Base-by-base conservation (phyloP, 1,140 invertebrate species). In the Bombus huntii region DNA sequence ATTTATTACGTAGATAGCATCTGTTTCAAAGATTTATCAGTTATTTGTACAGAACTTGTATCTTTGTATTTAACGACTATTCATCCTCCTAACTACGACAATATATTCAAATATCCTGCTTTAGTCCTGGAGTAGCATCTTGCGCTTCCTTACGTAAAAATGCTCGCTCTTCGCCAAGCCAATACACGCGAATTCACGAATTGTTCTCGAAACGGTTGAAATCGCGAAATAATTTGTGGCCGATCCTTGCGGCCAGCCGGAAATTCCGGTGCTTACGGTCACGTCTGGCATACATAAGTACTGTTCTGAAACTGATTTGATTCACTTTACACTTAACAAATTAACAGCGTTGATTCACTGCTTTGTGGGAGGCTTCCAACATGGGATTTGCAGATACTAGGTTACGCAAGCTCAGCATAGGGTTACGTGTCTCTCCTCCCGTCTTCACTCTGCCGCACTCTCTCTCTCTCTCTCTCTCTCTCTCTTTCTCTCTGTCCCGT, bases 251-350 rank as follows among this genome's bases (percentile, higher is more conserved):
- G n/a, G 28, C 8, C 31, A 39, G 15, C 18, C 22, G 44, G 62
- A 66, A 57, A 81, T 74, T n/a, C 42, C 34, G 1, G 13, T 18
- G 25, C n/a, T n/a, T 31, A 25, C 22, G 25, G 59, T 34, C 28
- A 71, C 73, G 25, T 78, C 74, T 53, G 31, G 65, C 31, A 47
- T 74, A 78, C 70, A 53, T 31, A 57, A 53, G 65, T 71, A 68
- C 42, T 15, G 31, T 62, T 62, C 59, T 39, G 31, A 25, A 57
- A 86, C 80, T 25, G 74, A 88, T 88, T 86, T 37, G 53, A 88
- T 89, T 88, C 79, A 66, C 72, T 77, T 83, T 81, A 71, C 82
- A 80, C 62, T 87, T 80, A 85, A 87, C 85, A 85, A 90, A 90
- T 90, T 82, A 90, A 87, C 78, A n/a, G 13, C 39, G 72, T 83